Evolutionary conservation across 2,888 invertebrate species (phyloP).

Genomic region (Apotomis capreana): DNA sequence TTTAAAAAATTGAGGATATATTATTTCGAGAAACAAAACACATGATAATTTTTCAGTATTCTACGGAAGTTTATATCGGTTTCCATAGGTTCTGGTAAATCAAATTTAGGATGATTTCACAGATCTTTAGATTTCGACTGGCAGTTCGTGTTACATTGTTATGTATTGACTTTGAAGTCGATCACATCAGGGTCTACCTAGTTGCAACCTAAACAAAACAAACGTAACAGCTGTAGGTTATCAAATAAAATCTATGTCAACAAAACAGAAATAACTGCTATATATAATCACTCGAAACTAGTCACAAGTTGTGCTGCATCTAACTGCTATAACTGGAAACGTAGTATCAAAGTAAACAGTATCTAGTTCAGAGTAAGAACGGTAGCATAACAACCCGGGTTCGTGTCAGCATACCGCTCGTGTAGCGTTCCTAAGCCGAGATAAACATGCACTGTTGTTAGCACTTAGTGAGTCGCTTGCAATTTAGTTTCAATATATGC

Average conservation of each 20-base stretch:
- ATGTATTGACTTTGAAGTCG: too few species aligned
- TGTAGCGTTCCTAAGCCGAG: conserved; percentile 26
- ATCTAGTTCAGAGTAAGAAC: conserved; percentile 29
- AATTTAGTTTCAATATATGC: conserved; percentile 1
- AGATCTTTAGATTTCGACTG: too few species aligned
- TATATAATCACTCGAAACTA: background rate
- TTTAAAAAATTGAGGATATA: background rate
- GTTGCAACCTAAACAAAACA: too few species aligned
- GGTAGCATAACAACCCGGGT: conserved; percentile 13
- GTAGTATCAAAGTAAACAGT: conserved; percentile 22
- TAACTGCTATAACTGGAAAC: conserved; percentile 22
- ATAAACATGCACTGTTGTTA: conserved; percentile 24
- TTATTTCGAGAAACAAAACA: too few species aligned
- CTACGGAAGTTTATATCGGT: too few species aligned
- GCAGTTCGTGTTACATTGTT: too few species aligned
- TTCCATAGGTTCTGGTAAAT: too few species aligned
- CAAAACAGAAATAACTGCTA: background rate
- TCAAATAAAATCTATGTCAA: too few species aligned
- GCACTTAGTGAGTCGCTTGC: background rate
- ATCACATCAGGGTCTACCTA: too few species aligned
- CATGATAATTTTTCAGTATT: too few species aligned
- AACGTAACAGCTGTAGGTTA: too few species aligned
- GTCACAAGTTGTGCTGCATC: conserved; percentile 11
- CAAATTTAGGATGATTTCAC: too few species aligned
- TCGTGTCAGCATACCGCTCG: conserved; percentile 23